Percentiles rank a stretch among this genome's conserved stretches.
Conservation (phyloP, 2,888 invertebrate species). For the Papilio demoleus region DNA sequence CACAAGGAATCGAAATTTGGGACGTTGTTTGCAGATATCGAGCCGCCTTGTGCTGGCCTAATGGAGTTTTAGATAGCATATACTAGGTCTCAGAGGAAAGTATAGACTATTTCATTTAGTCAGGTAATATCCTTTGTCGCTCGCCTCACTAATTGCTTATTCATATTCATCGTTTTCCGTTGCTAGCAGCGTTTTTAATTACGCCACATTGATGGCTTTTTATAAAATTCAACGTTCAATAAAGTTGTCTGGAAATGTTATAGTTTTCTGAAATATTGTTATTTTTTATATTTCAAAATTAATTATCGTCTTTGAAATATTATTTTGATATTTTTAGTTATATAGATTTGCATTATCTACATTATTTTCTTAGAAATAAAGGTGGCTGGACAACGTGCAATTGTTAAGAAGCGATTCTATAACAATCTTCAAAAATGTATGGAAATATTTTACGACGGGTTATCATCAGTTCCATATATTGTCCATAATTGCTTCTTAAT, state of each 20-base stretch:
- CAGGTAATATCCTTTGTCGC: constrained; percentile 11
- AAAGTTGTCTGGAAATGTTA: background rate
- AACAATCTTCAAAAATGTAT: too few relatives aligned
- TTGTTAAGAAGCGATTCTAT: too few relatives aligned
- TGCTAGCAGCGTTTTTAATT: constrained; percentile 18
- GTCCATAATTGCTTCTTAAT: too few relatives aligned
- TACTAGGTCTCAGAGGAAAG: constrained; percentile 3
- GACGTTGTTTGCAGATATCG: constrained; percentile 69
- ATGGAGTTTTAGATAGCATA: constrained; percentile 61
- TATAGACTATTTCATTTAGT: constrained; percentile 22
- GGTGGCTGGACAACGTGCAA: too few relatives aligned
- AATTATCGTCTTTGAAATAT: background rate
- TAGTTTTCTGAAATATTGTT: constrained; percentile 3
- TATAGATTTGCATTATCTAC: background rate
- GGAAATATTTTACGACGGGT: too few relatives aligned
- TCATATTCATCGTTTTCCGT: constrained; percentile 21
- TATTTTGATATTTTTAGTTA: background rate
- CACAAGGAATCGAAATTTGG: constrained; percentile 71
- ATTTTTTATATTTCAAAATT: too few relatives aligned
- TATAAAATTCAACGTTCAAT: constrained; percentile 15
- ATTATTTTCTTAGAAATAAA: background rate
- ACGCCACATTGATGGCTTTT: constrained; percentile 18
- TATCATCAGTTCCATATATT: too few relatives aligned
- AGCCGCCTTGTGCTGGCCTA: constrained; percentile 62
- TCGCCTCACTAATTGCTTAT: constrained; percentile 20